Evolutionary conservation across 2,888 invertebrate genomes (phyloP).

Genomic region (Yponomeuta malinellus): DNA sequence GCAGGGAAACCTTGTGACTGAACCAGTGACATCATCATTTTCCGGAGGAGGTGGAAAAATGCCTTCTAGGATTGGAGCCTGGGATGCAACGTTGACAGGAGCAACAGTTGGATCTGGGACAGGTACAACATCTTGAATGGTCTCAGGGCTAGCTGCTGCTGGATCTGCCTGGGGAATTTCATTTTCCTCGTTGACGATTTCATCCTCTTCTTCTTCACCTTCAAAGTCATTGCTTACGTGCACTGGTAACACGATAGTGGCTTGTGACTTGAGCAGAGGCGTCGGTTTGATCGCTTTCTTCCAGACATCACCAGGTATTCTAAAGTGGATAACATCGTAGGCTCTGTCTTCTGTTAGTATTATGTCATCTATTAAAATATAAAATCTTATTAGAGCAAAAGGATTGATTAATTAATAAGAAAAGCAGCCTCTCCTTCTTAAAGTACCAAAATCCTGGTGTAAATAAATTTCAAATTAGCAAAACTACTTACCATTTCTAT

Average conservation of each 20-base stretch:
- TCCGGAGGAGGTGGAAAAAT: slow-evolving; percentile 24
- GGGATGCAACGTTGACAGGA: slow-evolving; percentile 29
- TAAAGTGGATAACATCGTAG: slow-evolving; percentile 51
- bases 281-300: slow-evolving; percentile 53
- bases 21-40: slow-evolving; percentile 45
- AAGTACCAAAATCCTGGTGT: no score
- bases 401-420: no score
- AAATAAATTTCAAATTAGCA: not conserved
- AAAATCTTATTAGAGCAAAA: not conserved
- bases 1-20: slow-evolving; percentile 77
- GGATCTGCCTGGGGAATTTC: slow-evolving; percentile 24
- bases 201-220: slow-evolving; percentile 35
- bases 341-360: slow-evolving; percentile 36
- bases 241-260: slow-evolving; percentile 56
- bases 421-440: no score
- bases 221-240: slow-evolving; percentile 49
- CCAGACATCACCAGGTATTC: slow-evolving; percentile 51
- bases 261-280: slow-evolving; percentile 57
- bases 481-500: slow-evolving; percentile 1
- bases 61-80: slow-evolving; percentile 37
- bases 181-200: slow-evolving; percentile 27
- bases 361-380: slow-evolving; percentile 30
- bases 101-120: slow-evolving; percentile 12
- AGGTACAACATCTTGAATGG: not conserved
- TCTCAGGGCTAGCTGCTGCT: slow-evolving; percentile 25